Percentiles rank a stretch among this genome's conserved stretches.
phyloP scores from a whole-genome alignment of 2,888 invertebrate genomes.

The Drosophila subsilvestris region DNA sequence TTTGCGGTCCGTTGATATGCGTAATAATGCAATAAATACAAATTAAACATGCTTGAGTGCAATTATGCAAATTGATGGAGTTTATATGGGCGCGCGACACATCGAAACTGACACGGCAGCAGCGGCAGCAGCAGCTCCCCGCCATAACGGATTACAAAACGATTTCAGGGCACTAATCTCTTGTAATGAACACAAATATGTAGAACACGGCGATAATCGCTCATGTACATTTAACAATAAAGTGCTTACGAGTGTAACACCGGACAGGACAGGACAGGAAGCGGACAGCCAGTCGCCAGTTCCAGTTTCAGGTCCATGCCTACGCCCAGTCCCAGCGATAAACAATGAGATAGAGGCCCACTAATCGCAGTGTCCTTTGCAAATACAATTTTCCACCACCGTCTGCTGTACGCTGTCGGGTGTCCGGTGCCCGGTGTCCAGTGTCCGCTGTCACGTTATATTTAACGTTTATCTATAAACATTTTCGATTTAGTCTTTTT shows the following conservation, averaged over 20 bases:
- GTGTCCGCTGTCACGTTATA: constrained; percentile 63
- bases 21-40: constrained; percentile 79
- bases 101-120: constrained; percentile 7
- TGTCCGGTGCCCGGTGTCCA: constrained; percentile 36
- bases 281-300: constrained; percentile 11
- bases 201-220: constrained; percentile 77
- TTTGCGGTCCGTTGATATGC: constrained; percentile 69
- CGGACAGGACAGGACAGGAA: constrained; percentile 22
- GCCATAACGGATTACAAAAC: constrained; percentile 68
- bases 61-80: constrained; percentile 74
- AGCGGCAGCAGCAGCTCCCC: constrained; percentile 1
- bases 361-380: constrained; percentile 30
- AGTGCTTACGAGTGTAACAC: constrained; percentile 53
- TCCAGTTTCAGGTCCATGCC: background rate
- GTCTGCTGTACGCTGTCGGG: background rate
- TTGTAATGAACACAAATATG: constrained; percentile 77
- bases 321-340: background rate
- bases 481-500: constrained; percentile 69
- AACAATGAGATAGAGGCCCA: constrained; percentile 12
- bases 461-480: constrained; percentile 72
- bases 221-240: constrained; percentile 59
- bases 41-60: constrained; percentile 80
- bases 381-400: constrained; percentile 49
- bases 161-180: constrained; percentile 75
- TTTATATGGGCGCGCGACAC: constrained; percentile 59